phyloP scores from a whole-genome alignment of 2,113 vertebrate genomes.

The Salvator merianae region DNA sequence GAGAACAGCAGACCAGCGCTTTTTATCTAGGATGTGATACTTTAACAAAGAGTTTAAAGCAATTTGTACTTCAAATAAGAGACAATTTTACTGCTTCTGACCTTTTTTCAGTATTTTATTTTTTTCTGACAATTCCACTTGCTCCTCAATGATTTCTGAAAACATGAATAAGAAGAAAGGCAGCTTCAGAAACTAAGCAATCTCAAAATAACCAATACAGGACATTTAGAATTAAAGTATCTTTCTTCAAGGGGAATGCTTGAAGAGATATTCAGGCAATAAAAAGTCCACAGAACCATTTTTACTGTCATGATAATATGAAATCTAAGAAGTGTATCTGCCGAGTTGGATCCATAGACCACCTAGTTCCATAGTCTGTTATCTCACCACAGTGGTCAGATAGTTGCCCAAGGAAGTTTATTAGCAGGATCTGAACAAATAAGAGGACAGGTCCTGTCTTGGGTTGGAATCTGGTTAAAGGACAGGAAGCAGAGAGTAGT shows the following conservation, averaged over 20 bases:
- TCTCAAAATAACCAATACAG: constrained; percentile 5
- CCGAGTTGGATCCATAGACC: too few species aligned
- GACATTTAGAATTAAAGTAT: neutral
- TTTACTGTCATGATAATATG: too few species aligned
- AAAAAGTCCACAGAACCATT: neutral
- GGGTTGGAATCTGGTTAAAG: too few species aligned
- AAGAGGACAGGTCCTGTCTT: too few species aligned
- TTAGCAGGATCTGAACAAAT: too few species aligned
- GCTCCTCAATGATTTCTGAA: constrained; percentile 11
- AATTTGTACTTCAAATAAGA: constrained; percentile 53
- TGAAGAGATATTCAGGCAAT: neutral
- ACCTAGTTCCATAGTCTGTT: too few species aligned
- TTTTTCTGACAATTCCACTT: constrained; percentile 40
- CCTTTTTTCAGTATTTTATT: constrained; percentile 57
- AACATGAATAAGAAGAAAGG: neutral
- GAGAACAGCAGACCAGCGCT: neutral
- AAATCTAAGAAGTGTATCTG: too few species aligned
- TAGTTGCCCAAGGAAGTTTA: too few species aligned
- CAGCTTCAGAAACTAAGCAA: neutral
- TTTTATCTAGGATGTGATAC: constrained; percentile 6
- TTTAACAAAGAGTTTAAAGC: constrained; percentile 34
- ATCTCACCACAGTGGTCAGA: too few species aligned
- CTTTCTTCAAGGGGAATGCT: neutral
- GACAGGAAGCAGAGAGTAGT: too few species aligned
- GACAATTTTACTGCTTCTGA: constrained; percentile 53